phyloP scores from a whole-genome alignment of 2,888 invertebrate genomes.

The Tupiocoris notatus region DNA sequence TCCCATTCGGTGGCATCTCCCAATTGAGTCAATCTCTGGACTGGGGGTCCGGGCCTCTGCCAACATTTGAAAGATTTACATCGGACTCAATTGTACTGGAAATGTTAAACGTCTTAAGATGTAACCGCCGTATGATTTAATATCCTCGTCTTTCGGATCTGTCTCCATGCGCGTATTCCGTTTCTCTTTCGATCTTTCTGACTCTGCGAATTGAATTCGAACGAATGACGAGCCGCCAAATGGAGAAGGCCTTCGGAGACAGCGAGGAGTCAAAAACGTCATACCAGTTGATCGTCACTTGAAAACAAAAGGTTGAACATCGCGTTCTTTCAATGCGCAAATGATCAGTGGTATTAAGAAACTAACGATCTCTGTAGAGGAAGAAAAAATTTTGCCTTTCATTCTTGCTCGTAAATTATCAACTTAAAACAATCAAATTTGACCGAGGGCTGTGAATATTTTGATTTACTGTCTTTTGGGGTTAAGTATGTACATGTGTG shows the following conservation, averaged over 20 bases:
- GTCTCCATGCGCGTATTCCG: not conserved
- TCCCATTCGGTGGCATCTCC: slow-evolving; percentile 43
- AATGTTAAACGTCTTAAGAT: slow-evolving; percentile 19
- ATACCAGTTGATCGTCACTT: too few species aligned
- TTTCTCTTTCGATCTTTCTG: not conserved
- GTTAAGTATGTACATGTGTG: too few species aligned
- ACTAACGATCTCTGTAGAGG: too few species aligned
- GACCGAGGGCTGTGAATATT: too few species aligned
- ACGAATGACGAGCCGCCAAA: too few species aligned
- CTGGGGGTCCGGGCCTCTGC: not conserved
- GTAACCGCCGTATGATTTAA: slow-evolving; percentile 12
- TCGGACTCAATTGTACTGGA: slow-evolving; percentile 33
- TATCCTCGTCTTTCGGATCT: not conserved
- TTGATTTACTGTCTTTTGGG: too few species aligned
- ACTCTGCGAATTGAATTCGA: not conserved
- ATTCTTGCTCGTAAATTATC: too few species aligned
- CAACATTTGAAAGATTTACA: slow-evolving; percentile 22
- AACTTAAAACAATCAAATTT: too few species aligned
- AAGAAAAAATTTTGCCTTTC: too few species aligned
- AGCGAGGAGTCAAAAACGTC: not conserved
- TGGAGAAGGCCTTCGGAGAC: not conserved
- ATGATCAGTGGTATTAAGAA: too few species aligned
- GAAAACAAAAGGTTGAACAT: too few species aligned
- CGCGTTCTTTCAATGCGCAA: too few species aligned
- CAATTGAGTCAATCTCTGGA: slow-evolving; percentile 42